These are phyloP conservation scores for Pseudorhiza aurosa DNA, from an alignment of 30 jellyfish, hydroid and myxozoan genomes.

Conservation along the genomic window DNA sequence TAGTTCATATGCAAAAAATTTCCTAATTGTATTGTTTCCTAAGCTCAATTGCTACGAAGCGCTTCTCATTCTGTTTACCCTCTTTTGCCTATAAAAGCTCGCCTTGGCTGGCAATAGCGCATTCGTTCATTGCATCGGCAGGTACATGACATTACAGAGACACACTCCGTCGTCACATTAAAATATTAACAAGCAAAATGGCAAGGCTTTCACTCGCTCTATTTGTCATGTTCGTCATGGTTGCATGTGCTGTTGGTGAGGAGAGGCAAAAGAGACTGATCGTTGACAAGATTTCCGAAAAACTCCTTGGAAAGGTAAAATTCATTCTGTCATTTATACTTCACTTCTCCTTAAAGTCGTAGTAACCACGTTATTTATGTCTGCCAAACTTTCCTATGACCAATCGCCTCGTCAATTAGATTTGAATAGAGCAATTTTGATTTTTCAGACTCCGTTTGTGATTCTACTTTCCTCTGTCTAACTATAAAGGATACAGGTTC, in stretches of 20 bases:
- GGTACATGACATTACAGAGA: background rate
- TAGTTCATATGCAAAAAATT: background rate
- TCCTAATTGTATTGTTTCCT: background rate
- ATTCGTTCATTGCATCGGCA: background rate
- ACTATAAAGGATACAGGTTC: too few relatives aligned
- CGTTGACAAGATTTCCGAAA: constrained; percentile 20
- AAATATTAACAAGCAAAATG: constrained; percentile 10
- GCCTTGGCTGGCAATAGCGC: background rate
- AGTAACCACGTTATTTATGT: too few relatives aligned
- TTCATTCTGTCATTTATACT: background rate
- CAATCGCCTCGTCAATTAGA: too few relatives aligned
- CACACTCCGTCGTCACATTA: too few relatives aligned
- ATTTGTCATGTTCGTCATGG: constrained; percentile 1
- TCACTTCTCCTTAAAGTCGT: too few relatives aligned
- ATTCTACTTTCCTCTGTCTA: too few relatives aligned
- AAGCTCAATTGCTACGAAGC: background rate
- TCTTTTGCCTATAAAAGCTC: background rate
- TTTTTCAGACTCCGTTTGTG: too few relatives aligned
- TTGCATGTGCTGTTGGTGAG: constrained; percentile 17
- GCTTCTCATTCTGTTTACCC: background rate
- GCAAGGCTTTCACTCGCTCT: constrained; percentile 34
- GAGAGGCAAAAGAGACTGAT: constrained; percentile 43
- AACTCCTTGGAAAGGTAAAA: constrained; percentile 49
- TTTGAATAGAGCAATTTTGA: too few relatives aligned
- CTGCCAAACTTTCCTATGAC: too few relatives aligned